Base-by-base conservation (phyloP, 1,140 invertebrate genomes). In the Leptoteleia sp. region DNA sequence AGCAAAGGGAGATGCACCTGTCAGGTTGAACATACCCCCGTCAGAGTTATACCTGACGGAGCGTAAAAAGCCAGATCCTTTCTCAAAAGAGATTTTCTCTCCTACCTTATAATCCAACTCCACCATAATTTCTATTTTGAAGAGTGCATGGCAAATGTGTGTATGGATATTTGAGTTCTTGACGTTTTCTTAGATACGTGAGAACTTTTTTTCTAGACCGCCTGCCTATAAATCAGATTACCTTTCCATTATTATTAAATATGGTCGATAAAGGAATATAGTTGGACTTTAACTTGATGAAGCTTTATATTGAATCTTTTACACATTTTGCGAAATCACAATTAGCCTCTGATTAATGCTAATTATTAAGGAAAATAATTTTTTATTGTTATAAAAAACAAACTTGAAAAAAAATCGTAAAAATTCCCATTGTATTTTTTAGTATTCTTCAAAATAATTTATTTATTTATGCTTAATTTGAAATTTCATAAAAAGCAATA, bases 1-100 rank as follows among this genome's bases (percentile, higher is more conserved):
- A 40, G 67, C 15, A n/a, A 31, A 67, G 17, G 27, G 13, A 64
- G 64, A 64, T 71, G 71, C 75, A 67, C 75, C 67, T 78, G 75
- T 78, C 75, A 78, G 22, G 29, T 65, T 19, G 65, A 71, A 27
- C 62, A 59, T 65, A 71, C 61, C 67, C 67, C 75, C 67, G 38
- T 78, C 75, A 65, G 61, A 57, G 52, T 55, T 61, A 71, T 78
- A 78, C 61, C 75, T 78, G 67, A 67, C 75, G 67, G 45, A 78
- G 75, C 75, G 54, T 78, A 71, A 72, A 72, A 78, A 71, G 68
- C 42, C 59, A 57, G 45, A 48, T 65, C 52, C 59, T 67, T 78
- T 61, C 42, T 52, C 45, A 43, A 64, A 38, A 59, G 76, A 67
- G 59, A 78, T 78, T 73, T 73, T 68, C 68, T 68, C 68, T 64